phyloP scores from a whole-genome alignment of 2,113 vertebrate genomes.

The Indicator maculatus region DNA sequence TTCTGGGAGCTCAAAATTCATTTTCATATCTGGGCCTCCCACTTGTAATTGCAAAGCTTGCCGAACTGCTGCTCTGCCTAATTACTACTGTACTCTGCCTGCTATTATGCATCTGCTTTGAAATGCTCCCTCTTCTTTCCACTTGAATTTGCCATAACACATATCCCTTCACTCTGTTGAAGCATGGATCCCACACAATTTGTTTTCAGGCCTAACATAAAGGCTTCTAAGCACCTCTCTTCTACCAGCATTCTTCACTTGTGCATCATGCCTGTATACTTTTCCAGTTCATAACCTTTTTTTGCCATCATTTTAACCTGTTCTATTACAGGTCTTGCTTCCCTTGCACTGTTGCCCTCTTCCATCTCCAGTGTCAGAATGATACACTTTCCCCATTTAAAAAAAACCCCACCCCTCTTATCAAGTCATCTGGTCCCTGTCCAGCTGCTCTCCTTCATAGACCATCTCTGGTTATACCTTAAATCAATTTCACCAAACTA shows the following conservation, averaged over 20 bases:
- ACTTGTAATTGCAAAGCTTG: conserved; percentile 45
- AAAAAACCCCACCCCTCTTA: neutral
- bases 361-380: neutral
- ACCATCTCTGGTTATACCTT: neutral
- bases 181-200: neutral
- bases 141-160: conserved; percentile 46
- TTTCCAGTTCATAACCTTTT: neutral
- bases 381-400: neutral
- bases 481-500: neutral
- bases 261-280: neutral
- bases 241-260: neutral
- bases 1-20: conserved; percentile 58
- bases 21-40: conserved; percentile 68
- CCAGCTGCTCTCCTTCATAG: neutral
- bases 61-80: conserved; percentile 58
- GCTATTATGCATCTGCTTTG: conserved; percentile 46
- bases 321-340: neutral
- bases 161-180: neutral
- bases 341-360: neutral
- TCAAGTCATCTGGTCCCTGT: neutral
- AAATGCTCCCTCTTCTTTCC: conserved; percentile 43
- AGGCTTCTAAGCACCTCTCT: neutral
- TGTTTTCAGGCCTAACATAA: neutral
- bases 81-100: conserved; percentile 53
- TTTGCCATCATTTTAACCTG: neutral